A percentile compares a stretch with the other conserved stretches of the same genome.
phyloP scores from a whole-genome alignment of 2,888 invertebrate genomes.

The Oxycera nigricornis region DNA sequence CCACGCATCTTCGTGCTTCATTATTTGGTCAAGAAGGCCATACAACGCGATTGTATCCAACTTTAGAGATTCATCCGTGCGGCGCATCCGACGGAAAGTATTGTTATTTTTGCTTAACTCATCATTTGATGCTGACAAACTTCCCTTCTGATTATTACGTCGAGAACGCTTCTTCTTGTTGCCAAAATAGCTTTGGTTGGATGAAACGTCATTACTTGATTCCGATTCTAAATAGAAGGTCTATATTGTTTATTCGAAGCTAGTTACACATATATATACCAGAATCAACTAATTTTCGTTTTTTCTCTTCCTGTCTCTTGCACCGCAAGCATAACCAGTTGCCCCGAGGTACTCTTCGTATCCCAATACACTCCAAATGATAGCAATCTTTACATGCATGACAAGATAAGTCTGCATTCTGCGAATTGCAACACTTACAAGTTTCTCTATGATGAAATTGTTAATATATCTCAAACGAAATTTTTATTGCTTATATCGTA shows the following conservation, averaged over 20 bases:
- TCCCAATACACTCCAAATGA: constrained; percentile 77
- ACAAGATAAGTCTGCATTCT: constrained; percentile 56
- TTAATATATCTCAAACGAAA: neutral
- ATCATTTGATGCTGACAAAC: neutral
- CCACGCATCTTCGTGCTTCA: constrained; percentile 87
- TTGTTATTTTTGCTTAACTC: constrained; percentile 45
- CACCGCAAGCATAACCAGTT: constrained; percentile 70
- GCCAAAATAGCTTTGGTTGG: no score
- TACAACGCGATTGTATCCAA: constrained; percentile 73
- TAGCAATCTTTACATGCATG: constrained; percentile 62
- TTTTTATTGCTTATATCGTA: neutral
- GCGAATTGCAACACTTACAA: constrained; percentile 56
- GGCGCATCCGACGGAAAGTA: constrained; percentile 56
- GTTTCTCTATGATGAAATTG: constrained; percentile 48
- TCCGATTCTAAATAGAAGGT: constrained; percentile 36
- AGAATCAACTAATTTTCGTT: constrained; percentile 49
- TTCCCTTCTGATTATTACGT: constrained; percentile 45
- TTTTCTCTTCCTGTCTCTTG: constrained; percentile 57
- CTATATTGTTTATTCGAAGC: constrained; percentile 11
- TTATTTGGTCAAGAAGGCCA: constrained; percentile 77
- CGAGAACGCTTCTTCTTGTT: constrained; percentile 55
- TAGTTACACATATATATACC: constrained; percentile 26
- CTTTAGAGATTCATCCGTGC: constrained; percentile 60
- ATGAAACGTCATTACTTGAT: constrained; percentile 48
- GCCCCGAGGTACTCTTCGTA: constrained; percentile 68